A percentile compares a stretch with the other conserved stretches of the same genome.
These are phyloP conservation scores for Plebejus melissa DNA, from an alignment of 2,888 invertebrate genomes.

Conservation along the genomic window DNA sequence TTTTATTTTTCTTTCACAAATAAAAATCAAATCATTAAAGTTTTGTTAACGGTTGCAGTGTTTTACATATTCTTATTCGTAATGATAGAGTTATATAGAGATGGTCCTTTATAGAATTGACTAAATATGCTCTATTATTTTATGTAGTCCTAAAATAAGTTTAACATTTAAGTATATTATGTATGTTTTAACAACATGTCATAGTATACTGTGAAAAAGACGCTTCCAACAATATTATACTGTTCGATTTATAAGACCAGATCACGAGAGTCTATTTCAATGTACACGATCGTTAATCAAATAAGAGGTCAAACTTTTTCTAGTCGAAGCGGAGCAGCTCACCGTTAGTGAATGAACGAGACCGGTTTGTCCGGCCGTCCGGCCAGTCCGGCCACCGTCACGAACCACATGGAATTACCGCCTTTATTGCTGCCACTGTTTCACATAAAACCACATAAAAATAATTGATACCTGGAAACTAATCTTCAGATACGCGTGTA, in stretches of 20 bases:
- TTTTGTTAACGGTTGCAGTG: too few species aligned
- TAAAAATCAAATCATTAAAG: too few species aligned
- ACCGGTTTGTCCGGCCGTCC: constrained; percentile 49
- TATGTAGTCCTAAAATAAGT: background rate
- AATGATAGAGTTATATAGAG: background rate
- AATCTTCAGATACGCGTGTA: constrained; percentile 17
- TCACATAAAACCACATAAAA: constrained; percentile 25
- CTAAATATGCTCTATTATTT: background rate
- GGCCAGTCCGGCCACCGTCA: constrained; percentile 43
- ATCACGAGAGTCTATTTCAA: background rate
- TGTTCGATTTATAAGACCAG: background rate
- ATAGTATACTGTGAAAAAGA: background rate
- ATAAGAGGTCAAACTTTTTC: constrained; percentile 39
- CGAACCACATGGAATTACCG: constrained; percentile 43
- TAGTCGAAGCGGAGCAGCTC: constrained; percentile 34
- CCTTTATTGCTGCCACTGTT: constrained; percentile 31
- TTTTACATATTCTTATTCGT: too few species aligned
- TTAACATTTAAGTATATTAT: background rate
- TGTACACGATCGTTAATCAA: constrained; percentile 26
- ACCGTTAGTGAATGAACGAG: constrained; percentile 52
- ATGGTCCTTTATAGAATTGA: background rate
- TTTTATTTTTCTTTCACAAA: background rate
- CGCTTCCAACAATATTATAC: background rate
- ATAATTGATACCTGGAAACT: constrained; percentile 23
- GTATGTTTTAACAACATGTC: too few species aligned